Evolutionary conservation across 2,888 invertebrate genomes (phyloP).

Genomic region (Vanessa cardui): DNA sequence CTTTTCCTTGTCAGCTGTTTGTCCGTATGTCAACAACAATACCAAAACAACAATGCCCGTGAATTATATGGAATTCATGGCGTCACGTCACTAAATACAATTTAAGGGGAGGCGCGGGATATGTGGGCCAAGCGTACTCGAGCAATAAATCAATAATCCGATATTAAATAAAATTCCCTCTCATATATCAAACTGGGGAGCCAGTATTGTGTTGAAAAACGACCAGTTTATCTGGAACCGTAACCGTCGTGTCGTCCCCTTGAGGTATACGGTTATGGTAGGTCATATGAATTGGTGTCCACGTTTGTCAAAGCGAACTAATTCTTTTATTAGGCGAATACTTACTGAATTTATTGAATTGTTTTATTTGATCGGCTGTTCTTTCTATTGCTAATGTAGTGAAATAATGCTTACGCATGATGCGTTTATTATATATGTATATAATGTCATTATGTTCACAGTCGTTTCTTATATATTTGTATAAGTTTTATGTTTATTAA

Average conservation of each 20-base stretch:
- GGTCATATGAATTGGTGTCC: slow-evolving; percentile 48
- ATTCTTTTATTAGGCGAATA: slow-evolving; percentile 68
- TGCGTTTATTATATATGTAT: no score
- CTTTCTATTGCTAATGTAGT: slow-evolving; percentile 29
- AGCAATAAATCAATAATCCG: slow-evolving; percentile 75
- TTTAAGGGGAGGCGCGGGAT: slow-evolving; percentile 56
- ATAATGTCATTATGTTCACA: no score
- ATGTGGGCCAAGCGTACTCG: slow-evolving; percentile 53
- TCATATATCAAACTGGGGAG: slow-evolving; percentile 64
- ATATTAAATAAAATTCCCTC: slow-evolving; percentile 77
- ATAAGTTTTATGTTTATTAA: no score
- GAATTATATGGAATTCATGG: slow-evolving; percentile 55
- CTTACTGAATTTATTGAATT: slow-evolving; percentile 66
- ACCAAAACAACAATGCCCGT: slow-evolving; percentile 48
- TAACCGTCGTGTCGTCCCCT: slow-evolving; percentile 31
- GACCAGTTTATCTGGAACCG: slow-evolving; percentile 52
- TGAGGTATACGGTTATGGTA: slow-evolving; percentile 39
- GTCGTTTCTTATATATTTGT: no score
- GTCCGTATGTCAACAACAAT: slow-evolving; percentile 14
- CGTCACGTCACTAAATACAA: slow-evolving; percentile 60
- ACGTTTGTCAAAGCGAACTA: slow-evolving; percentile 63
- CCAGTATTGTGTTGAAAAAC: slow-evolving; percentile 60
- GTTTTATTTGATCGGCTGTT: slow-evolving; percentile 32
- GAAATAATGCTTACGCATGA: slow-evolving; percentile 18
- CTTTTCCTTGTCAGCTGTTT: neutral